Evolutionary conservation across 2,888 invertebrate genomes (phyloP), one percentile per base, ranked within the genome.

Genomic region (Synanthedon tipuliformis): DNA sequence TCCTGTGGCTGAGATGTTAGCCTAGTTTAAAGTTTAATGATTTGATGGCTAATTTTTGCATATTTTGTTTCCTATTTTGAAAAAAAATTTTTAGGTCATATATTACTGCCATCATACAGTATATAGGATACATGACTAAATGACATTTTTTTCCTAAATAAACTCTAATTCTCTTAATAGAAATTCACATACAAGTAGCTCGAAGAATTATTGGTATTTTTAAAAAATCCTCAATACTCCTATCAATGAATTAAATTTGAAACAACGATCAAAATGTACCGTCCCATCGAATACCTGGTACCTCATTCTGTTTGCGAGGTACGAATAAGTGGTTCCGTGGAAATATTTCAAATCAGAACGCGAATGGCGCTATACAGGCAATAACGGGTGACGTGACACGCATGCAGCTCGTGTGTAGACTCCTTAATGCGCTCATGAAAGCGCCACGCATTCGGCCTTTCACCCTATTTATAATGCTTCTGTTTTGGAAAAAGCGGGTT

Each of bases 271-370:
- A 78, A 78, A 65, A 74, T 64, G 56, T 63, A 55, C 53, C 54
- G 58, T 58, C 56, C 67, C 57, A 54, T 57, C 64, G 15, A 45
- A 45, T 64, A 57, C 60, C 61, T 34, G 34, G 34, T 7, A 34
- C 60, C 61, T 56, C 61, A 63, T 65, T 65, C 64, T 71, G 68
- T 72, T 76, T 70, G 74, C 63, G 74, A 83, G 81, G 76, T 78
- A 77, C 78, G 81, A 78, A 78, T 86, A 85, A 86, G 85, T 84
- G 85, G 80, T 82, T 85, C 74, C 85, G 85, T 86, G 86, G 73
- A 86, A 87, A 83, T 85, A 87, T 86, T 87, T 83, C 82, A 85
- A 87, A 87, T 87, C 85, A 82, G 82, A 63, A 71, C 79, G 69
- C 73, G 73, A 69, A 71, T 69, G 72, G 73, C 73, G 65, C 68